phyloP scores from a whole-genome alignment of 1,140 invertebrate genomes.

The Pomacea maculata region DNA sequence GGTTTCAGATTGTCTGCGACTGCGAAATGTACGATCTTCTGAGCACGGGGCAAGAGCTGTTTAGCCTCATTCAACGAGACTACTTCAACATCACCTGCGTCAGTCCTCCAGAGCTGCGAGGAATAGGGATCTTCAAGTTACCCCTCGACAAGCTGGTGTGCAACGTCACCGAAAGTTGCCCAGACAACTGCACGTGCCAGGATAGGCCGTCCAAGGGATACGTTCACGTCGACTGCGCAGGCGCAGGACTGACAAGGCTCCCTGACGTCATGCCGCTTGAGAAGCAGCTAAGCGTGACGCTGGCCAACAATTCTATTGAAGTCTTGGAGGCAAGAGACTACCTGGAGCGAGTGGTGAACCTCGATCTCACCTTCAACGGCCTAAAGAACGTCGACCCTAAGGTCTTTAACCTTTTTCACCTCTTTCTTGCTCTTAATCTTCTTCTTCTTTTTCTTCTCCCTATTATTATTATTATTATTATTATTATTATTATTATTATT shows the following conservation, averaged over 20 bases:
- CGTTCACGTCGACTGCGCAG: conserved; percentile 26
- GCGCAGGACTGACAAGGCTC: conserved; percentile 9
- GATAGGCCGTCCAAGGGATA: conserved; percentile 24
- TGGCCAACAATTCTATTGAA: neutral
- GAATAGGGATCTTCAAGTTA: conserved; percentile 13
- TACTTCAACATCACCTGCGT: conserved; percentile 19
- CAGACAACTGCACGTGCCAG: conserved; percentile 22
- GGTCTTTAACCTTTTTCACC: neutral
- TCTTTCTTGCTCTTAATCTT: too few relatives aligned
- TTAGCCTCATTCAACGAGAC: conserved; percentile 19
- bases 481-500: too few relatives aligned
- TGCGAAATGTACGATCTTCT: conserved; percentile 29
- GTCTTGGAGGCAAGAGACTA: neutral
- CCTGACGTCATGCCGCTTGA: conserved; percentile 9
- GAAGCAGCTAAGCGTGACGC: neutral
- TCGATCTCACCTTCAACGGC: neutral
- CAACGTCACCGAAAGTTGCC: conserved; percentile 26
- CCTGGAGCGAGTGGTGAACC: neutral
- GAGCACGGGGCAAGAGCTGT: conserved; percentile 14
- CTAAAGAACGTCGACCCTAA: neutral
- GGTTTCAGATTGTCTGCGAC: conserved; percentile 16
- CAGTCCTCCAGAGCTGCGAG: conserved; percentile 20
- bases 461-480: too few relatives aligned
- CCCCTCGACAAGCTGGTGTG: conserved; percentile 25
- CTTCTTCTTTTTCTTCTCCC: too few relatives aligned